phyloP scores from a whole-genome alignment of 2,113 vertebrate species.

The Chaetodon auriga region DNA sequence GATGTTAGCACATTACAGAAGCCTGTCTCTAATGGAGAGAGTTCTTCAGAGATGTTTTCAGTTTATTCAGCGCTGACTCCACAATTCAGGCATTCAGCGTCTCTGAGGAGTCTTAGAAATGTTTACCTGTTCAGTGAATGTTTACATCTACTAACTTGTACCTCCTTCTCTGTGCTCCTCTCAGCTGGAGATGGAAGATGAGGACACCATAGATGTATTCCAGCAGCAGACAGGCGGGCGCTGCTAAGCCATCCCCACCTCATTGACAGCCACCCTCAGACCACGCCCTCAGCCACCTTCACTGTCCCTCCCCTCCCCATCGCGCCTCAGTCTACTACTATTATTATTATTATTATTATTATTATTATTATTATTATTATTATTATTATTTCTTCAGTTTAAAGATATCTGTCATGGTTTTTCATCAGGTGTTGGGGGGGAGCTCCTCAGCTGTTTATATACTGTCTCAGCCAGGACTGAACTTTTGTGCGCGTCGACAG shows the following conservation, averaged over 20 bases:
- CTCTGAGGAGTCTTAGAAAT: not conserved
- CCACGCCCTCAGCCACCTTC: conserved; percentile 74
- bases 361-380: conserved; percentile 70
- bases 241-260: conserved; percentile 79
- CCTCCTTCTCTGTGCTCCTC: conserved; percentile 11
- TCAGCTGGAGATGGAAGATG: conserved; percentile 89
- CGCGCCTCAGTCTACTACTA: conserved; percentile 68
- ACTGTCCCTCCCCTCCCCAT: conserved; percentile 70
- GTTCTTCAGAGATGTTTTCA: no score
- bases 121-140: not conserved
- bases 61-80: not conserved
- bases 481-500: conserved; percentile 60
- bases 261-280: conserved; percentile 72
- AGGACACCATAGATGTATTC: conserved; percentile 90
- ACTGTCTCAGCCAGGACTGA: conserved; percentile 69
- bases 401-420: conserved; percentile 61
- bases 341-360: conserved; percentile 69
- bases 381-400: conserved; percentile 64
- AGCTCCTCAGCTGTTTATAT: conserved; percentile 71
- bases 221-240: conserved; percentile 88
- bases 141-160: not conserved
- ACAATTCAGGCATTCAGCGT: not conserved
- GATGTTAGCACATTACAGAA: no score
- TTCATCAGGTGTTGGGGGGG: conserved; percentile 51
- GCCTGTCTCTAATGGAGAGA: no score